phyloP scores from a whole-genome alignment of 2,888 invertebrate species.

The Minunthozetes semirufus region DNA sequence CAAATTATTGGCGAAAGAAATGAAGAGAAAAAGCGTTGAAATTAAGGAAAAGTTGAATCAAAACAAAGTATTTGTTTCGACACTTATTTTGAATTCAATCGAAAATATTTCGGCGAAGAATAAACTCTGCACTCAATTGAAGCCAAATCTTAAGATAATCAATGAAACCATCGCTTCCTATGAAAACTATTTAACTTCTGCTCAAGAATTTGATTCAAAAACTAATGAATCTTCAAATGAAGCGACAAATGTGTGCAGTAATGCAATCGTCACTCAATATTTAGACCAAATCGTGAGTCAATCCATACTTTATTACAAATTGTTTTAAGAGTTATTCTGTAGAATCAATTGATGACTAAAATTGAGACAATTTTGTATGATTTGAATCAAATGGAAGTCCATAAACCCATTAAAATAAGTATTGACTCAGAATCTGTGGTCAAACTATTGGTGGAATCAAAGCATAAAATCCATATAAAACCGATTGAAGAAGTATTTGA shows the following conservation, averaged over 20 bases:
- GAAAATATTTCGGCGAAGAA: conserved; percentile 21
- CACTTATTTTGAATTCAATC: background rate
- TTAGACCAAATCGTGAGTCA: conserved; percentile 3
- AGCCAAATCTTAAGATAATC: background rate
- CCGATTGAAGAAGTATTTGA: background rate
- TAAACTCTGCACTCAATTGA: conserved; percentile 16
- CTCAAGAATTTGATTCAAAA: background rate
- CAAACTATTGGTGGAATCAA: background rate
- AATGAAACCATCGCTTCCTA: background rate
- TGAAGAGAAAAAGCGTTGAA: background rate
- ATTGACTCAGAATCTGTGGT: background rate
- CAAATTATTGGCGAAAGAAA: background rate
- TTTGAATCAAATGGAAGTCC: background rate
- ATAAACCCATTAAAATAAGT: background rate
- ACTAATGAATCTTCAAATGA: background rate
- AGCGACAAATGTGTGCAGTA: background rate
- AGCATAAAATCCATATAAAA: background rate
- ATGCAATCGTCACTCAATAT: background rate
- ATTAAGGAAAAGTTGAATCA: background rate
- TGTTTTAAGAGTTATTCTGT: background rate
- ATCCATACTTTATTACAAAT: too few relatives aligned
- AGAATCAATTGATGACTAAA: conserved; percentile 1
- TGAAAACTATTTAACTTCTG: background rate
- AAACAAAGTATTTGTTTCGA: background rate
- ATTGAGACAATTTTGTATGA: background rate